These are phyloP conservation scores for Numida meleagris DNA, from an alignment of 2,113 vertebrate species.

Conservation along the genomic window DNA sequence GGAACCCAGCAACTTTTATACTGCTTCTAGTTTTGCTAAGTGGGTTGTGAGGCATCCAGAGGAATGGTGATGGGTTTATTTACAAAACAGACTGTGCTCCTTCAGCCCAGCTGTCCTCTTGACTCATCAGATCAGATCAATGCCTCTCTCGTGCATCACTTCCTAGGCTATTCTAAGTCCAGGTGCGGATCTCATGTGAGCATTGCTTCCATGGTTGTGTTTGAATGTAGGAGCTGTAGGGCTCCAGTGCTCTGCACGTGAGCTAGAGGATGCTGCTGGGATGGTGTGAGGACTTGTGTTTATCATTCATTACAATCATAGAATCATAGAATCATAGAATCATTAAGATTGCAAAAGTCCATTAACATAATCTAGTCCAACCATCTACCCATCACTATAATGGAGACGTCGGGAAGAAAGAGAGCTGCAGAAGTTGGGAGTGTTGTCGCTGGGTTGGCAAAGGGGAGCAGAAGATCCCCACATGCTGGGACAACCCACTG, in stretches of 20 bases:
- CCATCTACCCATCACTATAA: too few species aligned
- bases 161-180: background rate
- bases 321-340: too few species aligned
- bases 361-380: too few species aligned
- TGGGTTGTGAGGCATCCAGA: constrained; percentile 35
- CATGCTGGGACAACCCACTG: accelerated
- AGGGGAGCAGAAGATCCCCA: background rate
- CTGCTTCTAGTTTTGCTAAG: accelerated
- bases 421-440: background rate
- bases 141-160: constrained; percentile 25
- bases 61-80: constrained; percentile 62
- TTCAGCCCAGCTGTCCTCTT: constrained; percentile 1
- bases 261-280: background rate
- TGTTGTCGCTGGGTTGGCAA: background rate
- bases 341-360: too few species aligned
- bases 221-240: background rate
- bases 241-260: accelerated
- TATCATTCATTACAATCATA: too few species aligned
- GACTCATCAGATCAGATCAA: constrained; percentile 3
- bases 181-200: background rate
- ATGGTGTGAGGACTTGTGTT: accelerated
- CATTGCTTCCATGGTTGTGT: accelerated
- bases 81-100: background rate
- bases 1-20: constrained; percentile 22
- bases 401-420: background rate